A percentile compares a stretch with the other conserved stretches of the same genome.
Conservation (phyloP, 2,113 vertebrate species). For the Philantomba maxwellii region DNA sequence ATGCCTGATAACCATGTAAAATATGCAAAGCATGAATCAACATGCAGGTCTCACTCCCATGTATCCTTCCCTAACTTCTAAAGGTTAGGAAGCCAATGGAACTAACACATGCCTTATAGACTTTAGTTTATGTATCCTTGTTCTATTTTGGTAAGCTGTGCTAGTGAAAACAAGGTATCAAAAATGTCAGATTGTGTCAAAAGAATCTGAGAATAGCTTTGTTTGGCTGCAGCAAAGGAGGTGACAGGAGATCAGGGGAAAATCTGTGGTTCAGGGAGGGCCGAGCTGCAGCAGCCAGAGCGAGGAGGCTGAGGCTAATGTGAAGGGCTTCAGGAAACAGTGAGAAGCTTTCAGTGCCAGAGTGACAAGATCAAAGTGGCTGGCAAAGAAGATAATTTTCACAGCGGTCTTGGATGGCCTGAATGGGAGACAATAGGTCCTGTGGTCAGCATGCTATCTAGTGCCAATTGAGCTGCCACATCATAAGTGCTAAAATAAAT, state of each 20-base stretch:
- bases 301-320: neutral
- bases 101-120: neutral
- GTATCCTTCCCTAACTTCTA: neutral
- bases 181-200: neutral
- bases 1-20: neutral
- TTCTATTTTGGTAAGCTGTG: neutral
- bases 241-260: neutral
- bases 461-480: neutral
- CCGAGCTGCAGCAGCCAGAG: neutral
- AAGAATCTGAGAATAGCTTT: conserved; percentile 17
- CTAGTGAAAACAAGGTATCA: neutral
- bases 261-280: neutral
- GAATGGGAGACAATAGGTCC: neutral
- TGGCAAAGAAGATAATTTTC: conserved; percentile 10
- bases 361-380: conserved; percentile 26
- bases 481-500: neutral
- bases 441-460: neutral
- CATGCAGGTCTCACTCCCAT: rapidly evolving
- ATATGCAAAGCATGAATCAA: neutral
- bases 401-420: neutral
- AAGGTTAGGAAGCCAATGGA: neutral
- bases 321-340: neutral
- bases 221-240: neutral
- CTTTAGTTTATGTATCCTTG: neutral
- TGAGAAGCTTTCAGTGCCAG: neutral